Base-by-base conservation (phyloP, 2,113 vertebrate genomes). In the Ceyx cyanopectus region DNA sequence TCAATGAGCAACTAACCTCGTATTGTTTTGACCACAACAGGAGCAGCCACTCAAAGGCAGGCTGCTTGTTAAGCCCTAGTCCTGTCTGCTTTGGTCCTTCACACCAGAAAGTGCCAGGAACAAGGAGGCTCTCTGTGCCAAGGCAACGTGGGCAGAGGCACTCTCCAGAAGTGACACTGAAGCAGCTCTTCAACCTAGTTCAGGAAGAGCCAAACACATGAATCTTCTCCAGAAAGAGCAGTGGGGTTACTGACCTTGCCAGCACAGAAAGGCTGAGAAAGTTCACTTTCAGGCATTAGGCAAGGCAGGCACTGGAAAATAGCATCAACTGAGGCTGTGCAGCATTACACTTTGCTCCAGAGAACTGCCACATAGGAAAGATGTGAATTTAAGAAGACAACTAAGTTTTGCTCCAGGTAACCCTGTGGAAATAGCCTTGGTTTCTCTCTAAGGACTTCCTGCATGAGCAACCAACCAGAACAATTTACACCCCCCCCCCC, bases 1-100 rank as follows among this genome's bases (percentile, higher is more conserved):
- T 94, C 87, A 93, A 91, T 77, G 81, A 93, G 75, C 72, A 94
- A 89, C 70, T 89, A 95, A 89, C 56, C 40, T 67, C 56, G 43
- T 43, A 82, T 69, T 67, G 72, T 61, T 92, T 92, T 74, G 70
- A 89, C 89, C 87, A 91, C 67, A 92, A 87, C 85, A 80, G 46
- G 29, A 85, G 82, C 18, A 73, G 50, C 58, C 63, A 87, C 37
- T 51, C 79, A 80, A 89, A 95, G 32, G 70, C 27, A 66, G 26
- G 32, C 5, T 79, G 70, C 53, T 78, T 94, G 87, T 83, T 90
- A 92, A 92, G 51, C 34, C 61, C 81, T 37, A 61, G 56, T 26
- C 91, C 46, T 66, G 87, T 66, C 32, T 76, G 87, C 9, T 1
- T 7, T 48, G 78, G 85, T 89, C 62, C 62, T 81, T 70, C 32